Evolutionary conservation across 1,140 invertebrate genomes (phyloP), one percentile per base, ranked within the genome.

Genomic region (Monochamus saltuarius): DNA sequence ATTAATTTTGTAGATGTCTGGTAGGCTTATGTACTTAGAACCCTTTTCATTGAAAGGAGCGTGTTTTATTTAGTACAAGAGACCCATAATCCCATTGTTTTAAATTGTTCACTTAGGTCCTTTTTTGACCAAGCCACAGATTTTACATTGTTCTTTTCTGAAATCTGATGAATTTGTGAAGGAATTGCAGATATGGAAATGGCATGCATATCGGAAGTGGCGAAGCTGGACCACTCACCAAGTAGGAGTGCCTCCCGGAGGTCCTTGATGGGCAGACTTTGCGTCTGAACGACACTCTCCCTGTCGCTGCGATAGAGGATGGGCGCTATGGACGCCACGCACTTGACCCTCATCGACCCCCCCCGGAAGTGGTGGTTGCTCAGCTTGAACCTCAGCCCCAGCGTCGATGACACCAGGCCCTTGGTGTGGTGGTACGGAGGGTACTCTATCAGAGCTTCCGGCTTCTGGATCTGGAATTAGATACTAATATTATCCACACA

Each of bases 201-300:
- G 22, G 22, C 22, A 29, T 29, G 22, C 22, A 29, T 29, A 29
- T 6, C 22, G 22, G 22, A 29, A 29, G 22, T 29, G 22, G 39
- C 51, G 51, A 40, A 53, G 51, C 38, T 39, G 37, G 64, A 62
- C 60, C 60, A 66, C 77, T 79, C 73, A 84, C 83, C 82, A 52
- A 84, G 71, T 59, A 84, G 70, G 61, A 84, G 78, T 35, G 83
- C 83, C 69, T 84, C 83, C 59, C 83, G 75, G 71, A 83, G 82
- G 69, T 83, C 81, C 45, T 79, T 80, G 46, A 82, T 75, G 34
- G 56, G 56, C 1, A 65, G 58, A n/a, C 79, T 80, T 47, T 78
- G 68, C 54, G 79, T 79, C 47, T 82, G 81, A 1, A 84, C 74
- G 1, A 82, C 77, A 59, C 77, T 81, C 62, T 83, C 80, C 57